Evolutionary conservation across 2,113 vertebrate genomes (phyloP).

Genomic region (Xenopus tropicalis): UCB_Xtro_10.0 CM004443.2:19605001-19605500

Average conservation of each 20-base stretch:
- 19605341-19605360: slow-evolving; percentile 41
- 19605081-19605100: not conserved
- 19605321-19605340: slow-evolving; percentile 22
- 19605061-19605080: too few species aligned
- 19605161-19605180: not conserved
- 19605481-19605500: slow-evolving; percentile 41
- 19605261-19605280: slow-evolving; percentile 36
- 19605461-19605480: slow-evolving; percentile 45
- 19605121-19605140: not conserved
- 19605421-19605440: slow-evolving; percentile 38
- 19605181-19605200: not conserved
- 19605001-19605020: too few species aligned
- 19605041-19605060: too few species aligned
- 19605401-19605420: slow-evolving; percentile 32
- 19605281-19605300: slow-evolving; percentile 39
- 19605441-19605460: slow-evolving; percentile 44
- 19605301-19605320: slow-evolving; percentile 13
- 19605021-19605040: too few species aligned
- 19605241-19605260: slow-evolving; percentile 29
- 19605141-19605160: not conserved
- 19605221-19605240: not conserved
- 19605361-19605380: slow-evolving; percentile 49
- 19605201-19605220: not conserved
- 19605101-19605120: not conserved
- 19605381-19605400: slow-evolving; percentile 38